A percentile compares a stretch with the other conserved stretches of the same genome.
phyloP scores from a whole-genome alignment of 2,797 vertebrate genomes.

The Strix occidentalis region DNA sequence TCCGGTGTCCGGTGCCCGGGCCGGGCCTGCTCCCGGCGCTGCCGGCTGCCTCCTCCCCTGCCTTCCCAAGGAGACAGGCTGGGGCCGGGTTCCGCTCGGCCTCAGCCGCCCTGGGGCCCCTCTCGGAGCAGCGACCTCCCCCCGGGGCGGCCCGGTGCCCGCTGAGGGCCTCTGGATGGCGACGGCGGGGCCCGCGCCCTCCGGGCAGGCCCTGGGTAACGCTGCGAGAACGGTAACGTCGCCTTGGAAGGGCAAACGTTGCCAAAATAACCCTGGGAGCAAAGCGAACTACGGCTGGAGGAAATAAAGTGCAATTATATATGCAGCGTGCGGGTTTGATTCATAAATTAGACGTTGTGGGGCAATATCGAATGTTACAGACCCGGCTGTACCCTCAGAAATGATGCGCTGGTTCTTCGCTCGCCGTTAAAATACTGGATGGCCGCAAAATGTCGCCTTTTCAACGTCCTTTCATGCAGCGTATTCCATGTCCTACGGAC shows the following conservation, averaged over 20 bases:
- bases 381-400: rapidly evolving
- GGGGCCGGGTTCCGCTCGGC: background rate
- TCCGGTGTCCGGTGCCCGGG: background rate
- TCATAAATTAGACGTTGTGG: background rate
- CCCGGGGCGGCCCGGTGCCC: background rate
- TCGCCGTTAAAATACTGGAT: rapidly evolving
- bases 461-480: rapidly evolving
- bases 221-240: rapidly evolving
- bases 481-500: rapidly evolving
- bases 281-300: rapidly evolving
- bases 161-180: background rate
- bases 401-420: rapidly evolving
- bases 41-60: background rate
- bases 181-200: background rate
- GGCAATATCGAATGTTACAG: rapidly evolving
- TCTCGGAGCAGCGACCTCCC: background rate
- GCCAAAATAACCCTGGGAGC: background rate
- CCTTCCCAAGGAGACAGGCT: background rate
- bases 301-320: rapidly evolving
- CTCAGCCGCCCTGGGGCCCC: background rate
- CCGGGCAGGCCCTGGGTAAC: background rate
- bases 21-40: background rate
- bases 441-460: background rate
- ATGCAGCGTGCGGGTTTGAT: rapidly evolving
- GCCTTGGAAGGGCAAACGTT: background rate